A percentile compares a stretch with the other conserved stretches of the same genome.
phyloP scores from a whole-genome alignment of 2,113 vertebrate species.

The Bettongia penicillata region DNA sequence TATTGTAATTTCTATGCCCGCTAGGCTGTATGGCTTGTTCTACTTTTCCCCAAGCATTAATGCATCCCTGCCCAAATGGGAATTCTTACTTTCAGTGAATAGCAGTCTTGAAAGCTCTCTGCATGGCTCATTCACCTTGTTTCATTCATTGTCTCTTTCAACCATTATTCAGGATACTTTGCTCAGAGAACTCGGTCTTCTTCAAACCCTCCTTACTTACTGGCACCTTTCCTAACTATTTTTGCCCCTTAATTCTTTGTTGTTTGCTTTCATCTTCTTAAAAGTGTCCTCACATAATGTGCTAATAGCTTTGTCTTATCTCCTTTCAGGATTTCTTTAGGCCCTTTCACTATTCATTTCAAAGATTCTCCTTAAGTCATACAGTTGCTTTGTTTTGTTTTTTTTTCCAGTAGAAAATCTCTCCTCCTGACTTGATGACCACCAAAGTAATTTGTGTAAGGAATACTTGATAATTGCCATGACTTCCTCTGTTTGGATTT shows the following conservation, averaged over 20 bases:
- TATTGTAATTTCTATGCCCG: not conserved
- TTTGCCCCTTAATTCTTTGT: not conserved
- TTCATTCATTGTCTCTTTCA: constrained; percentile 7
- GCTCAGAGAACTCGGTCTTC: not conserved
- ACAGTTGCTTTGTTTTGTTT: not conserved
- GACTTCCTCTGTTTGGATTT: constrained; percentile 2
- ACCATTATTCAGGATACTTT: constrained; percentile 20
- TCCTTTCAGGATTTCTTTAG: constrained; percentile 23
- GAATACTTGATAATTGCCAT: constrained; percentile 7
- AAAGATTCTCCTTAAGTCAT: not conserved
- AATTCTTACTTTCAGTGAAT: constrained; percentile 15
- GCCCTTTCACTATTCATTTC: not conserved
- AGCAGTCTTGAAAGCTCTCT: not conserved
- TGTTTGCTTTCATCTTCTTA: constrained; percentile 23
- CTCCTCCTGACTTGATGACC: not conserved
- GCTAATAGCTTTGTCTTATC: not conserved
- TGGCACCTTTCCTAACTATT: not conserved
- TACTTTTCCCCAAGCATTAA: not conserved
- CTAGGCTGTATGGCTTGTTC: not conserved
- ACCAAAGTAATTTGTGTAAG: not conserved
- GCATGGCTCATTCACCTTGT: not conserved
- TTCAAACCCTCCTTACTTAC: not conserved
- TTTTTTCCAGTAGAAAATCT: not conserved
- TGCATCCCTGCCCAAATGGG: constrained; percentile 1
- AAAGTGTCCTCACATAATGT: not conserved